Evolutionary conservation across 2,113 vertebrate species (phyloP).

Genomic region (Gymnogyps californianus): DNA sequence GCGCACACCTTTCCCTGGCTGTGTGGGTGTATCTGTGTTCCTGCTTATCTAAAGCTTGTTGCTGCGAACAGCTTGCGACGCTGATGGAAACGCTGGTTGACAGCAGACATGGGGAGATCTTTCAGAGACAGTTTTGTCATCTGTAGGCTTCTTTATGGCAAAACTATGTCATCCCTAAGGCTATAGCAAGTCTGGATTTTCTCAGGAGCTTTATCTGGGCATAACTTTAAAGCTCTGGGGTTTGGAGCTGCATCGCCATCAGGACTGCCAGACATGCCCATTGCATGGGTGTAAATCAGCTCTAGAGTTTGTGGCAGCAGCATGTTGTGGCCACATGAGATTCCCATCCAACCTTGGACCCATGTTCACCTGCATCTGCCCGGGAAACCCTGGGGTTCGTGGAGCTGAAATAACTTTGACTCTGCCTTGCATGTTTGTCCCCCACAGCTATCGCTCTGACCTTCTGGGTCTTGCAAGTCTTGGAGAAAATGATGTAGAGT

Average conservation of each 20-base stretch:
- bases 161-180: not conserved
- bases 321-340: too few species aligned
- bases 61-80: not conserved
- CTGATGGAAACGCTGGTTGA: not conserved
- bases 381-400: not conserved
- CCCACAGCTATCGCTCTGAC: not conserved
- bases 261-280: not conserved
- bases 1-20: not conserved
- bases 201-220: not conserved
- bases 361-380: not conserved
- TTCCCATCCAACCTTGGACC: not conserved
- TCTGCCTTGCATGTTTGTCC: not conserved
- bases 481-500: not conserved
- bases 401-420: not conserved
- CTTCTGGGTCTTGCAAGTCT: not conserved
- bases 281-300: not conserved
- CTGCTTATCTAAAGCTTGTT: not conserved
- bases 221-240: not conserved
- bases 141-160: not conserved
- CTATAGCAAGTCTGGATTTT: not conserved
- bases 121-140: not conserved
- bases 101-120: not conserved
- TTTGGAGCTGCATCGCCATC: not conserved
- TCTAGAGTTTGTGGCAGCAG: not conserved
- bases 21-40: not conserved